A percentile compares a stretch with the other conserved stretches of the same genome.
phyloP scores from a whole-genome alignment of 2,888 invertebrate species.

The Scaeva pyrastri region DNA sequence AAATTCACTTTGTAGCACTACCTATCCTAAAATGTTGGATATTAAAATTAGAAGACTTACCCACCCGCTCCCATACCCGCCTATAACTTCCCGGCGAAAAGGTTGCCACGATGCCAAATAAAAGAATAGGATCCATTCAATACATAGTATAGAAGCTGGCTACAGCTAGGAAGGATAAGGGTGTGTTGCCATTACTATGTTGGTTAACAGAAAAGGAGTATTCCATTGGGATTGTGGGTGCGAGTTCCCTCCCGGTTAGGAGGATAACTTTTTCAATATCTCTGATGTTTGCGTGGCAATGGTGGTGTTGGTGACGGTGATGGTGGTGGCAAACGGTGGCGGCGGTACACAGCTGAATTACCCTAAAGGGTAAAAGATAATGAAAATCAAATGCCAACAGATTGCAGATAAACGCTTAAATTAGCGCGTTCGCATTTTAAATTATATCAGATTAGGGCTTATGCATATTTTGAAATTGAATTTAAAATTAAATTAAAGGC shows the following conservation, averaged over 20 bases:
- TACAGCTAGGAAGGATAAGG: not conserved
- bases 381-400: constrained; percentile 65
- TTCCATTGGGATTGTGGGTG: too few relatives aligned
- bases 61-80: constrained; percentile 1
- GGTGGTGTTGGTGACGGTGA: not conserved
- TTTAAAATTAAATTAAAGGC: constrained; percentile 25
- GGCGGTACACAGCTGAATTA: not conserved
- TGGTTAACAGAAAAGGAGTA: constrained; percentile 9
- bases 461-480: constrained; percentile 15
- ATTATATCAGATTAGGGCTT: constrained; percentile 53
- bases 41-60: constrained; percentile 51
- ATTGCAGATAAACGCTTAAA: constrained; percentile 57
- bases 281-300: constrained; percentile 33
- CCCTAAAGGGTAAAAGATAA: constrained; percentile 25
- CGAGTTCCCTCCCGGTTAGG: not conserved
- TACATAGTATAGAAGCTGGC: too few relatives aligned
- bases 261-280: constrained; percentile 29
- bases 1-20: constrained; percentile 25
- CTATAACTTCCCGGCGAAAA: not conserved
- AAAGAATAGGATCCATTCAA: too few relatives aligned
- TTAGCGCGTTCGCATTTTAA: constrained; percentile 47
- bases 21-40: constrained; percentile 55
- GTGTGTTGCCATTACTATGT: not conserved
- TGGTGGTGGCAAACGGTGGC: too few relatives aligned
- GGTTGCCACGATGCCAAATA: constrained; percentile 7